Conservation (phyloP, 2,113 vertebrate genomes). For the Labeo catla region DNA sequence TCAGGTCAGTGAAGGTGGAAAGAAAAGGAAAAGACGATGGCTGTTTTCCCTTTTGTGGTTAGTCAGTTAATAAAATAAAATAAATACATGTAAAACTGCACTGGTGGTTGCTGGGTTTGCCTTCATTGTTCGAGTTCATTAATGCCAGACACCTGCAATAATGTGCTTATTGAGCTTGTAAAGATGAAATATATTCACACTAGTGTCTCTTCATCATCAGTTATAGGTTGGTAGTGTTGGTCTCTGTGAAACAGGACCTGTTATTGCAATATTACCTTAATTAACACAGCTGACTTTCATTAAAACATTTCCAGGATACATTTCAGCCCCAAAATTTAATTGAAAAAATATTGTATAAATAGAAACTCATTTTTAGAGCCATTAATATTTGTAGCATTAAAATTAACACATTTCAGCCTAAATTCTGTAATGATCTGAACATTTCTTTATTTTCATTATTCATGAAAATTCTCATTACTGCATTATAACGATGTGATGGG, state of each 20-base stretch:
- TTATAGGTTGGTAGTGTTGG: background rate
- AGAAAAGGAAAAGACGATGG: background rate
- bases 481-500: background rate
- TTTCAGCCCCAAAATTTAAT: background rate
- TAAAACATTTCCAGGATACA: background rate
- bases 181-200: background rate
- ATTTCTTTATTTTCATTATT: background rate
- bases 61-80: conserved; percentile 9
- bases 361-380: background rate
- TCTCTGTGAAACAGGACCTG: background rate
- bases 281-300: background rate
- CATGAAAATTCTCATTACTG: background rate
- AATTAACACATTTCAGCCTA: background rate
- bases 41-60: background rate
- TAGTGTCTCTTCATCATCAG: background rate
- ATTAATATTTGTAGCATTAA: too few species aligned
- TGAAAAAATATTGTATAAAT: background rate
- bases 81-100: conserved; percentile 1
- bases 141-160: background rate
- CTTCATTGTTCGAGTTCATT: background rate
- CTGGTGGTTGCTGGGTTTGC: background rate
- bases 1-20: background rate
- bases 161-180: background rate
- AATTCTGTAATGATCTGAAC: background rate
- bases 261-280: conserved; percentile 12